phyloP scores from a whole-genome alignment of 2,888 invertebrate genomes.

The Pollenia angustigena region DNA sequence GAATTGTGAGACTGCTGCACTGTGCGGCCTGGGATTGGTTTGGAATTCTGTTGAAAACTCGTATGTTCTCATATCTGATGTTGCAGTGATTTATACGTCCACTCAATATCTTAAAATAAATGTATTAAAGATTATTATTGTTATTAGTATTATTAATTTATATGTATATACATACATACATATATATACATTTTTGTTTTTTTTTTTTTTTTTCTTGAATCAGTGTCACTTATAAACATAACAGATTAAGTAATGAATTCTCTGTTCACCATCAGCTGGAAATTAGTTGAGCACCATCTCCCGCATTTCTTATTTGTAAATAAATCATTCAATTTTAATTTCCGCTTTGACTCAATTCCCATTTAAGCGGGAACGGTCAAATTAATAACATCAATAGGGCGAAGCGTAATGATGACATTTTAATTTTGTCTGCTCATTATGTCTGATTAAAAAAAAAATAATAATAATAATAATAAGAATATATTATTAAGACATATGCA shows the following conservation, averaged over 20 bases:
- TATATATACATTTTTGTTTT: not conserved
- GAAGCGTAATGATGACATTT: slow-evolving; percentile 9
- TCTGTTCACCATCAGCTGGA: slow-evolving; percentile 13
- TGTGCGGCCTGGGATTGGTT: not conserved
- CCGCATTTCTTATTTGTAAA: slow-evolving; percentile 55
- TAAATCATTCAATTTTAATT: slow-evolving; percentile 45
- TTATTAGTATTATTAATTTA: not conserved
- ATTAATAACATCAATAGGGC: slow-evolving; percentile 27
- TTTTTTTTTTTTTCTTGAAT: slow-evolving; percentile 30
- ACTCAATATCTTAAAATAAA: slow-evolving; percentile 61
- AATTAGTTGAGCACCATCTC: slow-evolving; percentile 36
- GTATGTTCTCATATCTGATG: not conserved
- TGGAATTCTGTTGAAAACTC: not conserved
- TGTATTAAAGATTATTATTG: slow-evolving; percentile 49
- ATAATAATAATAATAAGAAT: too few species aligned
- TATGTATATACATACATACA: too few species aligned
- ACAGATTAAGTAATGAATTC: slow-evolving; percentile 50
- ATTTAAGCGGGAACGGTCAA: slow-evolving; percentile 46
- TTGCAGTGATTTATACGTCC: slow-evolving; percentile 50
- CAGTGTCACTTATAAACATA: slow-evolving; percentile 45
- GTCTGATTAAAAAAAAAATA: not conserved
- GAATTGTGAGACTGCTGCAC: too few species aligned
- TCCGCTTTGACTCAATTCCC: slow-evolving; percentile 54
- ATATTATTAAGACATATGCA: too few species aligned
- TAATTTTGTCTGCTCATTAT: slow-evolving; percentile 10